These are phyloP conservation scores for Potorous gilbertii DNA, from an alignment of 2,797 vertebrate genomes.

Conservation along the genomic window DNA sequence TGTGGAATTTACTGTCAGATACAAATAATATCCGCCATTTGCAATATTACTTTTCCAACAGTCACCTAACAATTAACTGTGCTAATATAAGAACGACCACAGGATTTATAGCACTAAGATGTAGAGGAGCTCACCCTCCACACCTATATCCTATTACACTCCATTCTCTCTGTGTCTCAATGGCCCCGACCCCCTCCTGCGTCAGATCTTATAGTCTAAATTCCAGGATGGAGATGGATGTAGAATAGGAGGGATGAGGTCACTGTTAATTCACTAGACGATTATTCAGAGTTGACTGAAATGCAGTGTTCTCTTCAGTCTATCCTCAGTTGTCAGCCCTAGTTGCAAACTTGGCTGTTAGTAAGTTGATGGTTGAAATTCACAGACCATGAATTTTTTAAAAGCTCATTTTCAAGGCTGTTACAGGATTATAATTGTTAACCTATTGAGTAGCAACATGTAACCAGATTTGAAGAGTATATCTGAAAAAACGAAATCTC, in stretches of 20 bases:
- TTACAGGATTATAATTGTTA: constrained; percentile 31
- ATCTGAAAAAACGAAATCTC: constrained; percentile 36
- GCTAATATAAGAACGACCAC: background rate
- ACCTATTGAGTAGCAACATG: constrained; percentile 25
- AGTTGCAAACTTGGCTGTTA: background rate
- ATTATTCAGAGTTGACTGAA: constrained; percentile 44
- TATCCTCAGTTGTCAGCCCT: background rate
- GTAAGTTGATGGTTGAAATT: constrained; percentile 37
- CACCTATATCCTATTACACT: background rate
- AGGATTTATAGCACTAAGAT: background rate
- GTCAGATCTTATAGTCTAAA: background rate
- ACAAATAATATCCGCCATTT: constrained; percentile 31
- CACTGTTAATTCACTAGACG: background rate
- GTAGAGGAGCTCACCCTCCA: background rate
- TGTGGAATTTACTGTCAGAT: background rate
- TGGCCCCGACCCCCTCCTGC: background rate
- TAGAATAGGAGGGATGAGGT: background rate
- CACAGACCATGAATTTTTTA: constrained; percentile 47
- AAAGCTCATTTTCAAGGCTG: constrained; percentile 33
- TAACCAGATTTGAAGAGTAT: constrained; percentile 30
- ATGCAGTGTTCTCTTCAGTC: background rate
- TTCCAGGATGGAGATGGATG: constrained; percentile 27
- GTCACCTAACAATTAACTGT: background rate
- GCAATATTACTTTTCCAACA: constrained; percentile 33
- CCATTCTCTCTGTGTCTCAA: background rate